Base-by-base conservation (phyloP, 2,888 invertebrate species). In the Gymnosoma rotundatum region DNA sequence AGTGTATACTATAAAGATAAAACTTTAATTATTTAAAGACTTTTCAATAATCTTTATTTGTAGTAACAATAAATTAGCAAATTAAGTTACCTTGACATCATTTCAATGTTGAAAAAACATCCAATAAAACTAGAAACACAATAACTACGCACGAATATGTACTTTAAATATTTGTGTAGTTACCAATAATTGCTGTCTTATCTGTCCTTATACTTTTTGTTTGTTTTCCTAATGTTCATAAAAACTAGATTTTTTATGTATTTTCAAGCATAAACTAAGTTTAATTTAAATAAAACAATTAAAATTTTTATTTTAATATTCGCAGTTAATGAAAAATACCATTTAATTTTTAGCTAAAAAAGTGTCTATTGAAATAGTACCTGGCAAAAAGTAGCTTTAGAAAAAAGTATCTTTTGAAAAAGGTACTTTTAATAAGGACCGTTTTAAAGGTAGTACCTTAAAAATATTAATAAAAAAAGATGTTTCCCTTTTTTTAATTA, bases 21-120 rank as follows among this genome's bases (percentile, higher is more conserved):
- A 20, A 16, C 10, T 18, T 0, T 3, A 32, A 21, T 72, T 50
- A 8, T 50, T 63, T 45, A 54, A 61, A 69, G 61, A 61, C 32
- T 42, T 69, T 18, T 52, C 60, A 56, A 64, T 32, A 54, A 67
- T 50, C 20, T 42, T 25, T 18, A 52, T 25, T 12, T 16, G 16
- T 14, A n/a, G 45, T 48, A 9, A 52, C 20, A 14, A 70, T 20
- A 54, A 32, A 45, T 25, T 52, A 66, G 42, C 10, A 32, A 63
- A 32, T 14, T 70, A 14, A 61, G 48, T 20, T 54, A 56, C 73
- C 83, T 83, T 83, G 83, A 83, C 83, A 83, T 78, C 73, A 69
- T 69, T 83, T 73, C 78, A 78, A 78, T 83, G 83, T 60, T 83
- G 67, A 61, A 72, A 66, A 70, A 52, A 83, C 66, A 78, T 54